Conservation (phyloP, 1,140 invertebrate species). For the Drosophila santomea region DNA sequence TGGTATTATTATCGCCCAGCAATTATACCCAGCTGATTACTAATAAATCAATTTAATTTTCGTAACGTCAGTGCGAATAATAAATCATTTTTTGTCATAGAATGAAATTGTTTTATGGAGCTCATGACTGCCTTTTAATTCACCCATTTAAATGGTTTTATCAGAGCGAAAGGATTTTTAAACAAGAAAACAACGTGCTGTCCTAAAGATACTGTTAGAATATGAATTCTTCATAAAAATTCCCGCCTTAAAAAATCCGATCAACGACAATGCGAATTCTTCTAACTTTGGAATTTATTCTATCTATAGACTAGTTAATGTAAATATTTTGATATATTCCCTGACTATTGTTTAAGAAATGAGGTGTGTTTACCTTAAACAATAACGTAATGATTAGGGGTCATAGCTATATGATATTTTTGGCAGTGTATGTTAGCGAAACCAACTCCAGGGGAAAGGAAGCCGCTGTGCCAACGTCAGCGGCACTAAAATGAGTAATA, state of each 20-base stretch:
- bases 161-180: no score
- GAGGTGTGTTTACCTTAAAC: not conserved
- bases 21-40: not conserved
- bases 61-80: not conserved
- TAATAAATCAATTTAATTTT: not conserved
- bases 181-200: not conserved
- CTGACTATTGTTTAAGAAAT: not conserved
- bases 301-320: not conserved
- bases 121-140: not conserved
- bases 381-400: no score
- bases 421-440: not conserved
- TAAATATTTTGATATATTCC: not conserved
- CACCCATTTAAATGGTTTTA: not conserved
- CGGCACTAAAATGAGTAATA: slow-evolving; percentile 58
- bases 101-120: not conserved
- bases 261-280: not conserved
- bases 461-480: slow-evolving; percentile 25
- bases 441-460: slow-evolving; percentile 43
- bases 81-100: not conserved
- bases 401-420: not conserved
- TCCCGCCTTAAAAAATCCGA: no score
- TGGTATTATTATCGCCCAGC: not conserved
- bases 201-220: not conserved
- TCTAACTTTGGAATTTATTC: not conserved
- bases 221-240: no score